Conservation (phyloP, 2,113 vertebrate genomes). For the Gulo gulo region DNA sequence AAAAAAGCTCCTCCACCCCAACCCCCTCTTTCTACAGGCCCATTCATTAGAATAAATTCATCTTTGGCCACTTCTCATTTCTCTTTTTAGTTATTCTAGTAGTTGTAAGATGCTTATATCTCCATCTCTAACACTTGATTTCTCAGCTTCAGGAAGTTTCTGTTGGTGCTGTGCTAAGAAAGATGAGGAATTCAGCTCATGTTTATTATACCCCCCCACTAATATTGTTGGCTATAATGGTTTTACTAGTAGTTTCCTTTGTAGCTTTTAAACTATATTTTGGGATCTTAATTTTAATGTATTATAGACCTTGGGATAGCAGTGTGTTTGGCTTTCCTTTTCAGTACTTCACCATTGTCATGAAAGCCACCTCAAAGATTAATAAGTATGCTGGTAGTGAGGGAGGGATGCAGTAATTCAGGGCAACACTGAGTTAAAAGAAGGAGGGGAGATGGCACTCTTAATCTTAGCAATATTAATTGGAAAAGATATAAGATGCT, state of each 20-base stretch:
- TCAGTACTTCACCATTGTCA: not conserved
- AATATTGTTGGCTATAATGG: not conserved
- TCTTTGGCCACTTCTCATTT: not conserved
- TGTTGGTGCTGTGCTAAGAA: not conserved
- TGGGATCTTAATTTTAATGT: slow-evolving; percentile 22
- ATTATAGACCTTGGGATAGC: not conserved
- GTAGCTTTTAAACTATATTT: not conserved
- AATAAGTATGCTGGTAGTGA: not conserved
- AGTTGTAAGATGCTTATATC: not conserved
- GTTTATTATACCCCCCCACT: not conserved
- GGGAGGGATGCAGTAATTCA: not conserved
- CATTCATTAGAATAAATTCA: not conserved
- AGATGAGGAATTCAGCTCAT: not conserved
- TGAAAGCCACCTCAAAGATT: not conserved
- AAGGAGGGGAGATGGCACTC: not conserved
- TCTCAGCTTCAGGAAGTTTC: not conserved
- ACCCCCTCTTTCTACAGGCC: not conserved
- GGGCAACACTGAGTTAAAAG: not conserved
- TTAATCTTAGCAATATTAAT: not conserved
- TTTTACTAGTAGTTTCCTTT: not conserved
- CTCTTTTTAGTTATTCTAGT: not conserved
- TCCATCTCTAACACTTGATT: not conserved
- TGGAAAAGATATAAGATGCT: not conserved
- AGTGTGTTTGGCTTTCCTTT: not conserved
- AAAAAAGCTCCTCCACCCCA: not conserved